Conservation (phyloP, 2,797 vertebrate genomes). For the Clarias platycephalus region DNA sequence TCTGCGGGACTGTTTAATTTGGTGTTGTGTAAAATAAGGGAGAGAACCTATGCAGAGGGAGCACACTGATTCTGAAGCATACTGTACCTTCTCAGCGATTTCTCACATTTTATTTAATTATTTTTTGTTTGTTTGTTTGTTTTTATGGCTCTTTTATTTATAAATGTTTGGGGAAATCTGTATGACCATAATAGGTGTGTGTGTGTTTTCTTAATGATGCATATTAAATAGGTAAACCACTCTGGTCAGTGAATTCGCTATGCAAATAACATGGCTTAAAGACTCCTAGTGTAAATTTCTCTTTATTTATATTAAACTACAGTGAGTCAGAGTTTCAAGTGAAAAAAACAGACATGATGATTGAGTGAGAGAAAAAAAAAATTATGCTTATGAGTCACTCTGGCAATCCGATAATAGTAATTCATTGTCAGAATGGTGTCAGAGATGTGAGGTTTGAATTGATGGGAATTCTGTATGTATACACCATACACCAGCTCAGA, state of each 20-base stretch:
- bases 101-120: too few species aligned
- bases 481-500: background rate
- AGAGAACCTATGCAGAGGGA: conserved; percentile 21
- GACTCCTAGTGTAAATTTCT: background rate
- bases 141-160: background rate
- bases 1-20: conserved; percentile 72
- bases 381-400: background rate
- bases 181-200: background rate
- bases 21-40: conserved; percentile 65
- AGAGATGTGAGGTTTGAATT: background rate
- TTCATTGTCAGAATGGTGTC: background rate
- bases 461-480: background rate
- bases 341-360: background rate
- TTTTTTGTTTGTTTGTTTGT: background rate
- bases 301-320: background rate
- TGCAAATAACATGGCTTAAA: background rate
- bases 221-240: background rate
- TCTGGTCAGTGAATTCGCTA: background rate
- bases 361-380: background rate
- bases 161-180: background rate
- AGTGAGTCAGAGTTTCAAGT: background rate
- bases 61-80: background rate
- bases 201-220: background rate
- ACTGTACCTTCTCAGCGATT: background rate
- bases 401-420: background rate